Percentiles rank a stretch among this genome's conserved stretches.
Conservation (phyloP, 2,797 vertebrate species). For the Oryzias dopingdopingensis region DNA sequence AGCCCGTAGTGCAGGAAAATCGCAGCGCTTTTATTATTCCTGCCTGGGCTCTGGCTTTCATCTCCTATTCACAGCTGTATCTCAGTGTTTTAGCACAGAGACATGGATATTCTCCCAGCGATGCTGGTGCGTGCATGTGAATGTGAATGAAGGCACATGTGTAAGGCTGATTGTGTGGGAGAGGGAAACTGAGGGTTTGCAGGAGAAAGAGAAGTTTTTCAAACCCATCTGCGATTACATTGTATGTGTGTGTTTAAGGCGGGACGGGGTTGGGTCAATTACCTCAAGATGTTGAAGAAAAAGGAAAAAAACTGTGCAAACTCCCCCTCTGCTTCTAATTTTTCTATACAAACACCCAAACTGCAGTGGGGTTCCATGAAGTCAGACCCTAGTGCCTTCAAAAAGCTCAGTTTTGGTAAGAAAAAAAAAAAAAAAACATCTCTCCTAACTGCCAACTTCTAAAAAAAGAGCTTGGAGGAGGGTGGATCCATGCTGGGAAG, state of each 20-base stretch:
- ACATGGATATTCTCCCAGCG: constrained; percentile 59
- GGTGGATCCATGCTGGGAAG: constrained; percentile 5
- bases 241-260: constrained; percentile 41
- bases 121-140: neutral
- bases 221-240: constrained; percentile 49
- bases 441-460: constrained; percentile 8
- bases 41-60: constrained; percentile 64
- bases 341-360: constrained; percentile 38
- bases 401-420: constrained; percentile 21
- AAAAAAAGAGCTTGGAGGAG: constrained; percentile 3
- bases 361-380: constrained; percentile 34
- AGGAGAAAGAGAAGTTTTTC: constrained; percentile 41
- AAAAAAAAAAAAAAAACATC: constrained; percentile 14
- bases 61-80: constrained; percentile 65
- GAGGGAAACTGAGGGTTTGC: constrained; percentile 23
- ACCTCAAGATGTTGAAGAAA: constrained; percentile 74
- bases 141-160: constrained; percentile 33
- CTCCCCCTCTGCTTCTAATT: constrained; percentile 16
- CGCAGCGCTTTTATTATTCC: constrained; percentile 63
- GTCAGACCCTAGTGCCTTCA: constrained; percentile 32
- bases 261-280: constrained; percentile 61
- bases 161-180: constrained; percentile 36
- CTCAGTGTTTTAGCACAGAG: constrained; percentile 57
- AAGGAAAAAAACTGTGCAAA: constrained; percentile 47
- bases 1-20: constrained; percentile 61